Percentiles rank a stretch among this genome's conserved stretches.
phyloP scores from a whole-genome alignment of 2,797 vertebrate genomes.

The Amazona finschi region DNA sequence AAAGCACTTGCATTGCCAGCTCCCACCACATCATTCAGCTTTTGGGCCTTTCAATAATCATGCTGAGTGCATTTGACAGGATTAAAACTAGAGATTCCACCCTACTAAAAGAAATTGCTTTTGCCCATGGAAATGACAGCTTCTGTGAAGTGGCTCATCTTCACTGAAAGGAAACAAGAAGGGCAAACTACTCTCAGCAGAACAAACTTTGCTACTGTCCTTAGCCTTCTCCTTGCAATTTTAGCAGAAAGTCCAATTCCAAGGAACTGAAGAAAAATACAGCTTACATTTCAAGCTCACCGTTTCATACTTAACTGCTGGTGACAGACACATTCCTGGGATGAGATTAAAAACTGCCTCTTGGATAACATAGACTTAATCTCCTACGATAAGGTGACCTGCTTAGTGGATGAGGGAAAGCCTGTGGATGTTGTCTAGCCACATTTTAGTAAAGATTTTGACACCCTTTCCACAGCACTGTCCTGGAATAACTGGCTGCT shows the following conservation, averaged over 20 bases:
- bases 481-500: background rate
- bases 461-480: background rate
- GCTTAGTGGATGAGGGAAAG: background rate
- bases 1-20: constrained; percentile 13
- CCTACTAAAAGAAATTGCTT: background rate
- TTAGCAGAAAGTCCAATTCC: background rate
- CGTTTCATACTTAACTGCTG: background rate
- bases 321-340: background rate
- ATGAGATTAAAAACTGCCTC: background rate
- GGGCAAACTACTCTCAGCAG: background rate
- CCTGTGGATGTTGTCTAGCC: background rate
- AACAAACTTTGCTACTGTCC: background rate
- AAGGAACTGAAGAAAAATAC: background rate
- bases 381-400: background rate
- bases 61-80: background rate
- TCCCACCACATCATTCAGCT: background rate
- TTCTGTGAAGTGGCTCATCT: background rate
- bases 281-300: background rate
- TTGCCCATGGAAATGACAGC: background rate
- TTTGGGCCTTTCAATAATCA: background rate
- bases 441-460: background rate
- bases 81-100: background rate
- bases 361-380: background rate
- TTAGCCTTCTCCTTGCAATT: background rate
- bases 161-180: background rate